phyloP scores from a whole-genome alignment of 2,797 vertebrate species.

The Hippocampus kuda region DNA sequence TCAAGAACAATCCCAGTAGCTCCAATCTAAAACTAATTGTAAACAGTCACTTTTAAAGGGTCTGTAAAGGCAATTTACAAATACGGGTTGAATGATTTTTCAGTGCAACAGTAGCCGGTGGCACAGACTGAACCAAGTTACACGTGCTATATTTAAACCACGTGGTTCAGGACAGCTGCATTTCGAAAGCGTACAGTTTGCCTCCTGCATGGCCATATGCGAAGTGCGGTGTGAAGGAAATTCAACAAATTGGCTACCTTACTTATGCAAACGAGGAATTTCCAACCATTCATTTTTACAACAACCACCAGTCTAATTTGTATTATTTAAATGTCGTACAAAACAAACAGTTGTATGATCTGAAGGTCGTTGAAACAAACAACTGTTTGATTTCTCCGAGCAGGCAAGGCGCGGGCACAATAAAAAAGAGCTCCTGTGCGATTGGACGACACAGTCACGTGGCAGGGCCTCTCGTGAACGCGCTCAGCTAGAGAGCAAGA shows the following conservation, averaged over 20 bases:
- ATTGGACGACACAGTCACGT: slow-evolving; percentile 45
- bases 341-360: neutral
- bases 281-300: neutral
- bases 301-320: neutral
- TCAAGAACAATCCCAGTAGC: neutral
- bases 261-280: neutral
- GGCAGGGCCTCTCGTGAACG: slow-evolving; percentile 40
- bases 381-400: neutral
- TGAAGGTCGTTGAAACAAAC: neutral
- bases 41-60: too few relatives aligned
- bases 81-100: neutral
- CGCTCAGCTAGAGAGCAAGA: slow-evolving; percentile 47
- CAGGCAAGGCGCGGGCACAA: slow-evolving; percentile 33
- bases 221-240: neutral
- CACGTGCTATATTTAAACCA: neutral
- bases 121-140: too few relatives aligned
- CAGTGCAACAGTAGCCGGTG: neutral
- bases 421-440: slow-evolving; percentile 12
- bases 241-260: neutral
- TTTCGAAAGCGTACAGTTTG: neutral
- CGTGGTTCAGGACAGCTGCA: neutral
- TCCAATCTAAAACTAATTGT: too few relatives aligned
- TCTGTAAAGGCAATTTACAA: too few relatives aligned
- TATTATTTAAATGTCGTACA: neutral
- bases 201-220: neutral